Evolutionary conservation across 92 coral and sea anemone species (phyloP).

Genomic region (Epizoanthus stellaris): DNA sequence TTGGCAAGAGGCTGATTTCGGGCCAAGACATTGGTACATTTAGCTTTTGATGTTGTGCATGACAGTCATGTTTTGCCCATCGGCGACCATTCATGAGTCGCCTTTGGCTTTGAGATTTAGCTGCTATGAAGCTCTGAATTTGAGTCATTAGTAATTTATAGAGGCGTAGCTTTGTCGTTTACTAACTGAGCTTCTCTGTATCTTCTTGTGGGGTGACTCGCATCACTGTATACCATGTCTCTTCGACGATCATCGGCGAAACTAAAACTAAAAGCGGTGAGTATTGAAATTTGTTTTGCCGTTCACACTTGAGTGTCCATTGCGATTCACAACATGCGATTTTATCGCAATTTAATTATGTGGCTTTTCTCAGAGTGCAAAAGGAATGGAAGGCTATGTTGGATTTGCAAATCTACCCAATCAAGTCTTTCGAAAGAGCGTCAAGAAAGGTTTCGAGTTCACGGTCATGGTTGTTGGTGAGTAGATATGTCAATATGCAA

Average conservation of each 20-base stretch:
- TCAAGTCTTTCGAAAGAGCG: slow-evolving; percentile 99
- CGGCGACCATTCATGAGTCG: slow-evolving; percentile 16
- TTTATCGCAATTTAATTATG: not conserved
- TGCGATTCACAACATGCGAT: not conserved
- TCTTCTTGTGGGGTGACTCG: slow-evolving; percentile 53
- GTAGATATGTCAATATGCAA: slow-evolving; percentile 50
- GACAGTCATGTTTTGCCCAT: not conserved
- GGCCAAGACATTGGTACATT: not conserved
- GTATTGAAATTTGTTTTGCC: slow-evolving; percentile 29
- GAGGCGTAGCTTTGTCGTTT: slow-evolving; percentile 26
- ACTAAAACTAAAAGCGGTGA: slow-evolving; percentile 43
- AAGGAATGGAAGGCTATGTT: slow-evolving; percentile 98
- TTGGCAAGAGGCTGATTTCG: not conserved
- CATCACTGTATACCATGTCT: not conserved
- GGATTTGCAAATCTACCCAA: slow-evolving; percentile 99
- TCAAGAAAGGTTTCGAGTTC: slow-evolving; percentile 99
- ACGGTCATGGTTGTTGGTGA: slow-evolving; percentile 99
- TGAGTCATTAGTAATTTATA: slow-evolving; percentile 14
- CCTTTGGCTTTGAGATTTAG: not conserved
- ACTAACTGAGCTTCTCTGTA: slow-evolving; percentile 19
- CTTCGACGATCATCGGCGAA: slow-evolving; percentile 21
- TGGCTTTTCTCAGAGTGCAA: slow-evolving; percentile 76
- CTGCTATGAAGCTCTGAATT: not conserved
- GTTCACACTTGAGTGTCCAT: not conserved
- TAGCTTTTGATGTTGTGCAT: slow-evolving; percentile 16